Base-by-base conservation (phyloP, 2,113 vertebrate genomes). In the Gallinago media region DNA sequence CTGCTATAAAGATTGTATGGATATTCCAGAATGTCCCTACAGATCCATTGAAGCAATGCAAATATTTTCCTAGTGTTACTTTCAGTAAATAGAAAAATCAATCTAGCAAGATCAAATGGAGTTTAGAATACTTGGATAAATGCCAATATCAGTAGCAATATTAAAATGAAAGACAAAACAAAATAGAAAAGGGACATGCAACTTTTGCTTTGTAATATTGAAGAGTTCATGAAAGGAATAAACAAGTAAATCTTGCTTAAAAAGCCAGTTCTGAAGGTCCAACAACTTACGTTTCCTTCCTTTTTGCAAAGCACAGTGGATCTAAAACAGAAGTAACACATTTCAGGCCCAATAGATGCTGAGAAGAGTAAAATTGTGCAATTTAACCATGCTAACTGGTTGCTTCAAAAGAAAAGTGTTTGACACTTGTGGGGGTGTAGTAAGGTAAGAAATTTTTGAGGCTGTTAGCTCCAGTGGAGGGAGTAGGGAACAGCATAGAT, bases 281-380 rank as follows among this genome's bases (percentile, higher is more conserved):
- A 31, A 66, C 49, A 55, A 20, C 8, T 56, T 62, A 18, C 0
- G 0, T n/a, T 38, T 49, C 31, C 34, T 38, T 22, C 9, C 34
- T 31, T 70, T 50, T 38, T 49, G 26, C 18, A 36, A 73, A 58
- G 8, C 12, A 63, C 52, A 47, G n/a, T 36, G 15, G 22, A 49
- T 54, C 46, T 42, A 31, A 66, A 80, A 49, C 12, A 26, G n/a
- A 59, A 54, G 31, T 46, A 71, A 66, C 14, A 25, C 4, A 19
- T 56, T 47, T 63, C 27, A 38, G 85, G 44, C 9, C 71, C 63
- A 34, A 31, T 1, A 44, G 22, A 31, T 5, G 1, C 19, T 7
- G 11, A 68, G 59, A 68, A 55, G 6, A 4, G 7, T 38, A 12
- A 9, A 62, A 2, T 5, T n/a, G 61, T 40, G 50, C 77, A 61